Evolutionary conservation across 2,113 vertebrate genomes (phyloP).

Genomic region (Rhizomys pruinosus): DNA sequence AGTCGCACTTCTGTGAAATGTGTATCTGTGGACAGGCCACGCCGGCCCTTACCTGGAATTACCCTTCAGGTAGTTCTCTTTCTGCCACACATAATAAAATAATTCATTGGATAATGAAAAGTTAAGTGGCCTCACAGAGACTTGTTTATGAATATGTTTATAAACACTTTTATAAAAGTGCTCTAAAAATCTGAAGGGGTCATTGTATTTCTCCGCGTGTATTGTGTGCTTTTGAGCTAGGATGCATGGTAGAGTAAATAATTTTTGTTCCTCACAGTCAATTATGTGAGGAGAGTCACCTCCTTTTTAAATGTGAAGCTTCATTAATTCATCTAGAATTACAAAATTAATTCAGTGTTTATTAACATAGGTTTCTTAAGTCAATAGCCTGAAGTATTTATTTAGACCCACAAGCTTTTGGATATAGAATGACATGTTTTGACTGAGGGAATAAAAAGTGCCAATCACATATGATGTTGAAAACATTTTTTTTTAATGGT

Average conservation of each 20-base stretch:
- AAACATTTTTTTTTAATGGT: neutral
- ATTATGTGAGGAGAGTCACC: neutral
- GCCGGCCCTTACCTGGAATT: neutral
- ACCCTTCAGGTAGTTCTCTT: neutral
- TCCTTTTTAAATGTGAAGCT: neutral
- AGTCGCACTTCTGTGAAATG: constrained; percentile 60
- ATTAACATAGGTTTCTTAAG: constrained; percentile 39
- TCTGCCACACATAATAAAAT: neutral
- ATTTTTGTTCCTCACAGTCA: neutral
- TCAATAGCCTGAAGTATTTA: constrained; percentile 45
- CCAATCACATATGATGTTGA: neutral
- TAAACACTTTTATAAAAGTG: neutral
- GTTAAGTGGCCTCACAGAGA: neutral
- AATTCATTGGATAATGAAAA: constrained; percentile 4
- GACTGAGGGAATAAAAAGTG: constrained; percentile 2
- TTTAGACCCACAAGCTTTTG: constrained; percentile 15
- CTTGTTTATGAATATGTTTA: neutral
- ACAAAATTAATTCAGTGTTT: constrained; percentile 56
- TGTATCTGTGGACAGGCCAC: neutral
- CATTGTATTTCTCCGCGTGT: neutral
- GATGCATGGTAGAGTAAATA: neutral
- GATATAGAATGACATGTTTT: neutral
- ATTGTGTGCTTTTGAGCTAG: neutral
- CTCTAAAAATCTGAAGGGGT: neutral
- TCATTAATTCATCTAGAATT: constrained; percentile 26